Evolutionary conservation across 2,797 vertebrate species (phyloP), one percentile per base, ranked within the genome.

Genomic region (Gallinago nigripennis): DNA sequence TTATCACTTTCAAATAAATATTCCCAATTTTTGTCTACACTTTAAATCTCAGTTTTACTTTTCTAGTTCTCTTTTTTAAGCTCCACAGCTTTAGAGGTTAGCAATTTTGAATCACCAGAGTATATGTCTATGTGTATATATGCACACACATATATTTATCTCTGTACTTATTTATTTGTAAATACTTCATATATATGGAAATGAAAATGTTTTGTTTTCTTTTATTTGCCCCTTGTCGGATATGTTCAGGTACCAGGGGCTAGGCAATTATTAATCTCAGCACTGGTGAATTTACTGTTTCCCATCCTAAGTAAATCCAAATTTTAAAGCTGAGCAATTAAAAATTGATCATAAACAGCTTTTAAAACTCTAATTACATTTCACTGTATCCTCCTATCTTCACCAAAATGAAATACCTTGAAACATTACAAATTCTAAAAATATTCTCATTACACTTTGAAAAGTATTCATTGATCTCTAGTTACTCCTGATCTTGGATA

Each of bases 251-350:
- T 18, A 27, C 13, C 1, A 2, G 61, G 83, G 93, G 65, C 90
- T 92, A 94, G 53, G 76, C 28, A 75, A 90, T 95, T 76, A 68
- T 48, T 75, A 92, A 48, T 72, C 53, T 78, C 72, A 83, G 28
- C 24, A 53, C 8, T 56, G 21, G 21, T 57, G 51, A 82, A 89
- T 80, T 86, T 80, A 81, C 85, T 51, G 83, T 86, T 83, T 83
- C 43, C 50, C 7, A 60, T 35, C n/a, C 31, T 61, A 81, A 73
- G 35, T 75, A 94, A 88, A 90, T 39, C 23, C 23, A 85, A 89
- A 83, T 70, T 75, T 78, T 35, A 93, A 92, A 94, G 41, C 16
- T 53, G 12, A 57, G 53, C 45, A 90, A 88, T 83, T 93, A 91
- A 80, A 80, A 88, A 83, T 24, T 60, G 35, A 78, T 64, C 45